These are phyloP conservation scores for Galemys pyrenaicus DNA, from an alignment of 2,113 vertebrate species.

Conservation along the genomic window DNA sequence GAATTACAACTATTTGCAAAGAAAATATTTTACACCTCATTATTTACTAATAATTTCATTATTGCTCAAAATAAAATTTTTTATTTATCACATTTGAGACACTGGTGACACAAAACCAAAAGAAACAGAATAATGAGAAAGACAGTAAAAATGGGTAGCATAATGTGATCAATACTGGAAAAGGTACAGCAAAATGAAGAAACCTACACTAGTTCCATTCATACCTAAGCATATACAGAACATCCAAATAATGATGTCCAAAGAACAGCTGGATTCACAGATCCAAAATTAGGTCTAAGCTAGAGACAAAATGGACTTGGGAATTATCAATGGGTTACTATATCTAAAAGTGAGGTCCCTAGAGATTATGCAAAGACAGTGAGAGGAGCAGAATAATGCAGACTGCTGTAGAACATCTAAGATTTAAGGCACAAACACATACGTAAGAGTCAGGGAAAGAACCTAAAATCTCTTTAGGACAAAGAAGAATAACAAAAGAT, in stretches of 20 bases:
- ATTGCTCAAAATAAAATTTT: conserved; percentile 24
- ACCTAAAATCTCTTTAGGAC: not conserved
- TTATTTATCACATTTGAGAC: conserved; percentile 3
- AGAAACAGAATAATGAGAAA: not conserved
- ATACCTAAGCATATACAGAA: not conserved
- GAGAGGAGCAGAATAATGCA: not conserved
- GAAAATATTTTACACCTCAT: conserved; percentile 5
- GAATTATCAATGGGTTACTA: not conserved
- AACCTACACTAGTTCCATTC: not conserved
- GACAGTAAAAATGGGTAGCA: not conserved
- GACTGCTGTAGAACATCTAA: not conserved
- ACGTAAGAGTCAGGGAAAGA: not conserved
- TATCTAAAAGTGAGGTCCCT: not conserved
- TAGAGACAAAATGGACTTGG: not conserved
- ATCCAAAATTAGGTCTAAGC: not conserved
- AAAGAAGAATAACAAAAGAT: not conserved
- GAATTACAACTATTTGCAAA: conserved; percentile 27
- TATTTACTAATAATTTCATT: conserved; percentile 30
- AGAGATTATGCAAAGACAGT: not conserved
- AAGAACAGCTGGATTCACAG: not conserved
- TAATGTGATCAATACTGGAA: not conserved
- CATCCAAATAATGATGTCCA: not conserved
- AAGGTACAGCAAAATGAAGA: not conserved
- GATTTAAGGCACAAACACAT: not conserved
- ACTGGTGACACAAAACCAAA: conserved; percentile 36